Conservation (phyloP, 2,888 invertebrate species). For the Pseudoips prasinana region DNA sequence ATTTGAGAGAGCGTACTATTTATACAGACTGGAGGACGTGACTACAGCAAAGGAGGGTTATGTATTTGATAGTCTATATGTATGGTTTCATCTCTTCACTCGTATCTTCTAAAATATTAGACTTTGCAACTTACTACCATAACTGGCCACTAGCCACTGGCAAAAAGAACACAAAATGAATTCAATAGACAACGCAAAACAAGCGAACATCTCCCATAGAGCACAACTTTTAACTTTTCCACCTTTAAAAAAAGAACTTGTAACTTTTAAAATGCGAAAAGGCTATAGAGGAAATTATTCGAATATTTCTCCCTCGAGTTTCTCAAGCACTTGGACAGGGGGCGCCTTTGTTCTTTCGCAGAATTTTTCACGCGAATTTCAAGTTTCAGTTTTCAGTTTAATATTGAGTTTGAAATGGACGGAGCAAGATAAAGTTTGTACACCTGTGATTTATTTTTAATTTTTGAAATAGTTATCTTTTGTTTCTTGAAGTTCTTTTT, state of each 20-base stretch:
- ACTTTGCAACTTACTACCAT: too few relatives aligned
- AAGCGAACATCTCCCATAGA: too few relatives aligned
- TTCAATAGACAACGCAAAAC: too few relatives aligned
- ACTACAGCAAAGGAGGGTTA: too few relatives aligned
- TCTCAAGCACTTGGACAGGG: constrained; percentile 36
- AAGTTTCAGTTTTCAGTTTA: constrained; percentile 40
- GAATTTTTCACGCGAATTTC: constrained; percentile 49
- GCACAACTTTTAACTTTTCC: too few relatives aligned
- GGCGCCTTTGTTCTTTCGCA: constrained; percentile 55
- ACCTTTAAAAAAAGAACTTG: constrained; percentile 7
- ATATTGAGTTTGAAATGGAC: constrained; percentile 44
- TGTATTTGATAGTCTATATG: too few relatives aligned
- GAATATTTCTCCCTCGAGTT: constrained; percentile 47
- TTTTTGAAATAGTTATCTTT: constrained; percentile 9
- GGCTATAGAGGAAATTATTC: constrained; percentile 51
- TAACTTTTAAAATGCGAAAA: constrained; percentile 25
- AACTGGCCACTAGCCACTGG: too few relatives aligned
- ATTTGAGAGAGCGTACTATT: too few relatives aligned
- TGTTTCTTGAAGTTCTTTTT: constrained; percentile 2
- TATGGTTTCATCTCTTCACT: too few relatives aligned
- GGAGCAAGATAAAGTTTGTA: constrained; percentile 20
- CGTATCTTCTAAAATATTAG: too few relatives aligned
- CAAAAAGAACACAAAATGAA: too few relatives aligned
- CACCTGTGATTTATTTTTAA: constrained; percentile 35
- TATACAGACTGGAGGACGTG: too few relatives aligned